Percentiles rank a stretch among this genome's conserved stretches.
These are phyloP conservation scores for Cliona cf. orientalis DNA, from an alignment of 37 sponge, comb jelly and placozoan genomes.

Conservation along the genomic window DNA sequence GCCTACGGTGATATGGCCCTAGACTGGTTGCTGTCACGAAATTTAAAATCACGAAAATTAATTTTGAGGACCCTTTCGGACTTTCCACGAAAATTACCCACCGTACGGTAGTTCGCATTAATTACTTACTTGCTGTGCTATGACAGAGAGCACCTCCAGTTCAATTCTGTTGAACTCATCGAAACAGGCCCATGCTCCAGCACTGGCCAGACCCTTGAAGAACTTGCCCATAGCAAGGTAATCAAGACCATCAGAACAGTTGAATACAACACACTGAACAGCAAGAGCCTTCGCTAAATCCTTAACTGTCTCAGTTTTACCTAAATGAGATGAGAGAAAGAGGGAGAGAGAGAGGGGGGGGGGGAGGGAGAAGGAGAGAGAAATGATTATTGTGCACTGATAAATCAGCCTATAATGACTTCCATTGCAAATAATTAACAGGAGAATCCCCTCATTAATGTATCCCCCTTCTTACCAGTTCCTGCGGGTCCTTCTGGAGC, in stretches of 20 bases:
- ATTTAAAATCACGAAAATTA: too few relatives aligned
- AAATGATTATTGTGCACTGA: too few relatives aligned
- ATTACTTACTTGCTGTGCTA: constrained; percentile 83
- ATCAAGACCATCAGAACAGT: constrained; percentile 99
- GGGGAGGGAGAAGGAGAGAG: neutral
- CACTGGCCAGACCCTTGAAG: constrained; percentile 96
- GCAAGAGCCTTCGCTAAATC: constrained; percentile 96
- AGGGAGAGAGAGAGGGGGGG: neutral
- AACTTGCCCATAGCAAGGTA: constrained; percentile 99
- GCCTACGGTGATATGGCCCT: too few relatives aligned
- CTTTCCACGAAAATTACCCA: neutral
- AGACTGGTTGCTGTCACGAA: too few relatives aligned
- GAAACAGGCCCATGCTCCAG: constrained; percentile 99
- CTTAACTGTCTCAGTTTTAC: constrained; percentile 78
- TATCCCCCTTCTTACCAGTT: too few relatives aligned
- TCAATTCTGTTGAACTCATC: constrained; percentile 99
- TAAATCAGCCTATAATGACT: too few relatives aligned
- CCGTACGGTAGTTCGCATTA: too few relatives aligned
- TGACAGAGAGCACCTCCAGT: constrained; percentile 91
- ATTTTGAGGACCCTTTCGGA: too few relatives aligned
- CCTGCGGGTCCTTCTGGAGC: constrained; percentile 99
- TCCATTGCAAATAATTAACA: neutral
- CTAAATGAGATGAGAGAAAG: neutral
- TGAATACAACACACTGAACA: constrained; percentile 99
- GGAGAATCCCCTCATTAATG: too few relatives aligned